Conservation (phyloP, 2,113 vertebrate genomes). For the Castor canadensis region DNA sequence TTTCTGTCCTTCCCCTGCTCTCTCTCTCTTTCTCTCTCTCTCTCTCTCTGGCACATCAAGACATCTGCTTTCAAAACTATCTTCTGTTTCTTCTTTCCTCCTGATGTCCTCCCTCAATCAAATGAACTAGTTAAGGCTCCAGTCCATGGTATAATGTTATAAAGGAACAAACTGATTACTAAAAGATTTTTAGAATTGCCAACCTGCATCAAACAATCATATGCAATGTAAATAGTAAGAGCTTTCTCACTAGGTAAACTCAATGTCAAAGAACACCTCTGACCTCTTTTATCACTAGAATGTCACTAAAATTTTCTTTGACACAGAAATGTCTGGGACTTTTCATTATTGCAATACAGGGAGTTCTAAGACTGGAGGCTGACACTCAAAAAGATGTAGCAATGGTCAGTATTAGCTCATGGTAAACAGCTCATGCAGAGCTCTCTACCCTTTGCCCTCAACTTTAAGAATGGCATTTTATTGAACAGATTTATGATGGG, state of each 20-base stretch:
- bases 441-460: background rate
- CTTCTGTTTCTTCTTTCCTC: background rate
- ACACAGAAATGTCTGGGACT: rapidly evolving
- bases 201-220: rapidly evolving
- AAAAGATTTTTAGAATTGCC: background rate
- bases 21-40: too few species aligned
- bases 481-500: too few species aligned
- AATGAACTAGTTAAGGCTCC: too few species aligned
- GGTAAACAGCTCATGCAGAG: background rate
- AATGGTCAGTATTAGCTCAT: background rate
- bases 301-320: background rate
- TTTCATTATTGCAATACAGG: background rate
- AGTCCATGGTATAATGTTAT: background rate
- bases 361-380: background rate
- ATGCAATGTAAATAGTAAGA: background rate
- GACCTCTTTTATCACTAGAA: background rate
- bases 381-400: background rate
- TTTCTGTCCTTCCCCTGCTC: too few species aligned
- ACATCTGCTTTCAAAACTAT: too few species aligned
- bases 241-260: background rate
- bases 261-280: background rate
- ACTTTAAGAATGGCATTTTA: background rate
- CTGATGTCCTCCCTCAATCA: too few species aligned
- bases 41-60: rapidly evolving
- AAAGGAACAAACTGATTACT: background rate